A percentile compares a stretch with the other conserved stretches of the same genome.
These are phyloP conservation scores for Pseudomyrmex dendroicus DNA, from an alignment of 1,140 invertebrate species.

Conservation along the genomic window DNA sequence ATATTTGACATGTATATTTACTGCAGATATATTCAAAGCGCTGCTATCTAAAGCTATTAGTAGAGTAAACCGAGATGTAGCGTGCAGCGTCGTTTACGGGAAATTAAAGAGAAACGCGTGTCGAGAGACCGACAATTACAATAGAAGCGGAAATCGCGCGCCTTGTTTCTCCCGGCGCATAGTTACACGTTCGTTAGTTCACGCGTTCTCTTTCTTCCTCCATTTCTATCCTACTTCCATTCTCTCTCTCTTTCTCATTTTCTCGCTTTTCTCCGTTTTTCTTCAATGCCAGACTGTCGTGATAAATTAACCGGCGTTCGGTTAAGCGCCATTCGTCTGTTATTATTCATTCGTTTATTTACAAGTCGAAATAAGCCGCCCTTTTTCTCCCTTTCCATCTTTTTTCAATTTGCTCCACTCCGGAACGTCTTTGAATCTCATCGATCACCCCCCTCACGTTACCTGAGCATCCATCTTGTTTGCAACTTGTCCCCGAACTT, in stretches of 20 bases:
- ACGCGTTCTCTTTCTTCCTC: not conserved
- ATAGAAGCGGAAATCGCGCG: conserved; percentile 47
- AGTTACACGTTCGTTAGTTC: conserved; percentile 52
- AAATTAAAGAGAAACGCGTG: conserved; percentile 41
- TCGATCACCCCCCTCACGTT: conserved; percentile 29
- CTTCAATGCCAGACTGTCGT: not conserved
- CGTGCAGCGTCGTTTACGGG: conserved; percentile 23
- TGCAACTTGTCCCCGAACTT: conserved; percentile 32
- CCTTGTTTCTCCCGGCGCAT: conserved; percentile 37
- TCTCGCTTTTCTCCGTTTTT: not conserved
- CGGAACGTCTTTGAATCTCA: conserved; percentile 4
- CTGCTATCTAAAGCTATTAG: conserved; percentile 21
- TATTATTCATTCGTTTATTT: conserved; percentile 53
- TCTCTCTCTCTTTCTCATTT: conserved; percentile 1
- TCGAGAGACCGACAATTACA: conserved; percentile 35
- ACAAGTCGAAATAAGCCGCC: conserved; percentile 21
- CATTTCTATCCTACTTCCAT: not conserved
- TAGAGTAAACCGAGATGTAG: too few species aligned
- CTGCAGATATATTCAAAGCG: not conserved
- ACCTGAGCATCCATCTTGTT: conserved; percentile 33
- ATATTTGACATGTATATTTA: too few species aligned
- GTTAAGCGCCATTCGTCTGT: conserved; percentile 44
- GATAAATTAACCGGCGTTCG: conserved; percentile 42
- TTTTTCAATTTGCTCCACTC: not conserved
- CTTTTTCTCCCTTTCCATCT: not conserved